Percentiles rank a stretch among this genome's conserved stretches.
Conservation (phyloP, 2,797 vertebrate species). For the Chiloscyllium punctatum region DNA sequence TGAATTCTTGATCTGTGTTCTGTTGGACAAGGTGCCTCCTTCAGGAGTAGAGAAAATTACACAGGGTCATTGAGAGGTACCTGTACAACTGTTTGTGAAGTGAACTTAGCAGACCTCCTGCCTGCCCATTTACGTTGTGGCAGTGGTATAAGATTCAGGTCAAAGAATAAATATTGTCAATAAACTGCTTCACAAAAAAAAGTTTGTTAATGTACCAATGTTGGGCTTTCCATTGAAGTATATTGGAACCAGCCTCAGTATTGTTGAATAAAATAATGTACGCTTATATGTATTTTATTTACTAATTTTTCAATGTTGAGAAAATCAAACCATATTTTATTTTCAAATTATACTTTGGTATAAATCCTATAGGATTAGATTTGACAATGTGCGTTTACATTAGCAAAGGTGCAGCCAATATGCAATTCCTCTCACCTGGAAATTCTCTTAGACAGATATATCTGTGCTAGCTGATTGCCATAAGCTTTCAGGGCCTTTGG, state of each 20-base stretch:
- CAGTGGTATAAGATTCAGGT: background rate
- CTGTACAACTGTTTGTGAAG: background rate
- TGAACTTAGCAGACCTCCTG: background rate
- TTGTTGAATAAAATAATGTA: background rate
- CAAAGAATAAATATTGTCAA: background rate
- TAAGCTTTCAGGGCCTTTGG: background rate
- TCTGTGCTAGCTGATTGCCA: background rate
- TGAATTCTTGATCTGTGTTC: background rate
- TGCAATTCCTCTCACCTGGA: background rate
- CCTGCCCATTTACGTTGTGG: background rate
- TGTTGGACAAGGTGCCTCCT: background rate
- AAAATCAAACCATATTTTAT: background rate
- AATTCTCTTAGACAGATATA: background rate
- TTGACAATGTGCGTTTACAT: background rate
- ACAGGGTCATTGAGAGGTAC: background rate
- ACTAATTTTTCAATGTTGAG: background rate
- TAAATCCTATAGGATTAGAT: background rate
- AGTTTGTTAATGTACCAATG: background rate
- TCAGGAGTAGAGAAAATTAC: background rate
- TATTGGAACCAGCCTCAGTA: background rate
- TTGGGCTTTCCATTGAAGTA: background rate
- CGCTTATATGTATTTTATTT: too few species aligned
- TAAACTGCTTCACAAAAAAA: background rate
- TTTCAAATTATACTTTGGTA: background rate
- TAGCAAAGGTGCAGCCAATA: background rate